Base-by-base conservation (phyloP, 2,113 vertebrate genomes). In the Theristicus caerulescens region DNA sequence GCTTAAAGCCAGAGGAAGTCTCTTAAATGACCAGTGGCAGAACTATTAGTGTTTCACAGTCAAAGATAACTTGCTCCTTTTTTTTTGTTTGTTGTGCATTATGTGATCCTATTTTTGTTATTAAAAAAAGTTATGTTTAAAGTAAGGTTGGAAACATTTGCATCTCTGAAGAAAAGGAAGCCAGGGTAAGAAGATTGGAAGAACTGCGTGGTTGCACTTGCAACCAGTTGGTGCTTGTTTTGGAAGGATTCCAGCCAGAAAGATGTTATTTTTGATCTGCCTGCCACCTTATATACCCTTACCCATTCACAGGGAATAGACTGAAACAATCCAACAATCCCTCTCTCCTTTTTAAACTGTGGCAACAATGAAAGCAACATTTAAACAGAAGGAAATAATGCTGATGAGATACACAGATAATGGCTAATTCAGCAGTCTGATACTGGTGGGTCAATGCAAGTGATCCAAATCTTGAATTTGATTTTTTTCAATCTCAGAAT, bases 241-340 rank as follows among this genome's bases (percentile, higher is more conserved):
- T 93, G 94, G 81, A 47, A 94, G 46, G 20, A 70, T 80, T 95
- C 84, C 93, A 91, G 54, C 38, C 32, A 93, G 86, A 64, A 95
- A 87, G 82, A 72, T 0, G 2, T 65, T 94, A 21, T 31, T 95
- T 90, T 79, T 87, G 36, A 54, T 72, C 54, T 59, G 36, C 47
- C 18, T 71, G 13, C 17, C 11, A 29, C 29, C 70, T 66, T 61
- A 44, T 22, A n/a, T 52, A 61, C 51, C 25, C 42, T 55, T 62
- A 80, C 9, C n/a, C 26, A 7, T 55, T 87, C 29, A 12, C 9
- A 14, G 31, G 20, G 80, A 17, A 42, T 32, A 52, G 32, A 62
- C 34, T 81, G 79, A 70, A 59, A 17, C 58, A 66, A 25, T 38
- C 71, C 58, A 92, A 3, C 38, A 51, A 2, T 57, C n/a, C 55